Conservation (phyloP, 2,888 invertebrate genomes). For the Leptopterna dolabrata region DNA sequence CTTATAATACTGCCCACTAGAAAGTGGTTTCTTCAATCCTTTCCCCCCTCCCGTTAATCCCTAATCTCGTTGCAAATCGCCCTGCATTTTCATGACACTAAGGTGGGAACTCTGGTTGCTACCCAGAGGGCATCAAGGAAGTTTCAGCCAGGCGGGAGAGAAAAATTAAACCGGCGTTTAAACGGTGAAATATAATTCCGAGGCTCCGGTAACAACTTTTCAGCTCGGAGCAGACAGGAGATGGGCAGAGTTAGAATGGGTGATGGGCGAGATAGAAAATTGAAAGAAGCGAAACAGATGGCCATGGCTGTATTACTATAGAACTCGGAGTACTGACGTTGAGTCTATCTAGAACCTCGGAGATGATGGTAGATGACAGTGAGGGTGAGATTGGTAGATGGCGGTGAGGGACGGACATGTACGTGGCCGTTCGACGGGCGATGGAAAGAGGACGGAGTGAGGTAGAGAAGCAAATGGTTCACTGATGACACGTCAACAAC, state of each 20-base stretch:
- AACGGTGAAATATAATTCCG: constrained; percentile 12
- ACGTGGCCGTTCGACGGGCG: background rate
- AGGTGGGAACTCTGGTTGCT: too few species aligned
- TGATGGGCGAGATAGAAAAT: constrained; percentile 1
- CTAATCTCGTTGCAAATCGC: too few species aligned
- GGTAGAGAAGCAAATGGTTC: background rate
- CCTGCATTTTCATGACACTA: too few species aligned
- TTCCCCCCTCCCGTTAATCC: too few species aligned
- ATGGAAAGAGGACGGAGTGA: background rate
- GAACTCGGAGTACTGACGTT: constrained; percentile 6
- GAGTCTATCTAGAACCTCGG: background rate
- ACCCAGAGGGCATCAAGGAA: too few species aligned
- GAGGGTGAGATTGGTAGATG: too few species aligned
- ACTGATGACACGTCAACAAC: constrained; percentile 37
- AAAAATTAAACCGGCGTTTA: background rate
- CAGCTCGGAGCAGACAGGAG: background rate
- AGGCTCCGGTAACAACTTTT: constrained; percentile 17
- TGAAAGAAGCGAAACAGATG: constrained; percentile 23
- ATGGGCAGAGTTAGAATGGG: background rate
- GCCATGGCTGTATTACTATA: constrained; percentile 33
- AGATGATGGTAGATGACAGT: background rate
- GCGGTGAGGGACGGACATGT: background rate
- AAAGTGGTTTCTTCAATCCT: too few species aligned
- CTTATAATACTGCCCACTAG: too few species aligned
- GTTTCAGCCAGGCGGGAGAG: background rate